Base-by-base conservation (phyloP, 1,140 invertebrate species). In the Sarcophaga bullata region DNA sequence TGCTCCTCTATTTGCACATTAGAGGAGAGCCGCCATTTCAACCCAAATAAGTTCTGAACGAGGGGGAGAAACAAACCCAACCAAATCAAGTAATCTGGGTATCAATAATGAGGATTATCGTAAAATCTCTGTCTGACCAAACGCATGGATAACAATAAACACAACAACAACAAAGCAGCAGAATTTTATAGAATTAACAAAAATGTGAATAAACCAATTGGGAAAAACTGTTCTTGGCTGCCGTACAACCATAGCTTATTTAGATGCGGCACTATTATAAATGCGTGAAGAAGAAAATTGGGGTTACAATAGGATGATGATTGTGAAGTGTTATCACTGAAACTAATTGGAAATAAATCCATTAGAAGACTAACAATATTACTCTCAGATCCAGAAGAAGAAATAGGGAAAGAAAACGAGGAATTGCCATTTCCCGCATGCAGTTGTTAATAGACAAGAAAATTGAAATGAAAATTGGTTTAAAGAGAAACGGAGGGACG, bases 271-370 rank as follows among this genome's bases (percentile, higher is more conserved):
- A 68, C n/a, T n/a, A n/a, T 19, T 68, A 19, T 19, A 13, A 68
- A 68, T 4, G 25, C 25, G 4, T 2, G 4, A 37, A 37, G 4
- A 37, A 3, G 19, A 58, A 58, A 58, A 58, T 58, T 58, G 54
- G 17, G 62, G n/a, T 68, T 68, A 68, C 62, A 68, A 68, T 68
- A n/a, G 62, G 62, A 19, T 37, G 25, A 37, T 37, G 25, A 37
- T 68, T 68, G 62, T 68, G n/a, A 68, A 68, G 62, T 68, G 62
- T 68, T 68, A 68, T 68, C 62, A 68, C 62, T 68, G 62, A 68
- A 68, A 68, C 62, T 68, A 68, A 68, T 68, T 68, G 62, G 62
- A 68, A 68, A 68, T 19, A 68, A 68, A 68, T 68, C 62, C 62
- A 68, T 68, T 68, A 19, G n/a, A 68, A 17, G n/a, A 68, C 50